Percentiles rank a stretch among this genome's conserved stretches.
Conservation (phyloP, 2,113 vertebrate species). For the Amblyopsis rosae region DNA sequence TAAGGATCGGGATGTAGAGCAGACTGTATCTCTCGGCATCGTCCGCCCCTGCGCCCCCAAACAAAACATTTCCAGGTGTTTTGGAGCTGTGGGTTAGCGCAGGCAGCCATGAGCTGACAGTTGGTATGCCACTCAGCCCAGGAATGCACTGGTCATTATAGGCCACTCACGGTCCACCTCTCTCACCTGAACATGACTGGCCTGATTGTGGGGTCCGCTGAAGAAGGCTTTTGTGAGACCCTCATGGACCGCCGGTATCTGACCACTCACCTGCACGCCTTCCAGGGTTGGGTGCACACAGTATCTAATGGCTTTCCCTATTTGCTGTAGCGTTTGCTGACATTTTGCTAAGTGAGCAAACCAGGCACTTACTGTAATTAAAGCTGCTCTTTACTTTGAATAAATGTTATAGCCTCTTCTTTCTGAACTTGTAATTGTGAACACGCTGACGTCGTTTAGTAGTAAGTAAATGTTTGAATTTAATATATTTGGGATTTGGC, state of each 20-base stretch:
- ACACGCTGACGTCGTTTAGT: no score
- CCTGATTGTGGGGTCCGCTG: constrained; percentile 63
- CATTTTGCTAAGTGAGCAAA: not conserved
- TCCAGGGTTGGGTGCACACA: constrained; percentile 14
- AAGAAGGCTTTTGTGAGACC: constrained; percentile 67
- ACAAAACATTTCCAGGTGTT: constrained; percentile 60
- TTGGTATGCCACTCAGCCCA: constrained; percentile 68
- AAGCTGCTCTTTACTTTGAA: no score
- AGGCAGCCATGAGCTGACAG: constrained; percentile 54
- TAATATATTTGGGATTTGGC: no score
- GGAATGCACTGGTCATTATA: constrained; percentile 75
- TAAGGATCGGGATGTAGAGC: not conserved
- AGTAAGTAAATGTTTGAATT: no score
- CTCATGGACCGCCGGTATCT: constrained; percentile 28
- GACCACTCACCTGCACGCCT: constrained; percentile 36
- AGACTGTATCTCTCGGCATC: constrained; percentile 16
- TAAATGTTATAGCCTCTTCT: no score
- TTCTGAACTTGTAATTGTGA: no score
- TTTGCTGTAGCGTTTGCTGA: constrained; percentile 1
- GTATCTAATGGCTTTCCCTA: constrained; percentile 14
- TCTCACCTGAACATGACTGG: constrained; percentile 62
- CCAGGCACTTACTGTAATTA: not conserved
- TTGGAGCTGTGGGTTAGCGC: constrained; percentile 39
- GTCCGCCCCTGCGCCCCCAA: constrained; percentile 7
- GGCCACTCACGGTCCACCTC: constrained; percentile 68